These are phyloP conservation scores for Heliconius congener DNA, from an alignment of 1,140 invertebrate species.

Conservation along the genomic window DNA sequence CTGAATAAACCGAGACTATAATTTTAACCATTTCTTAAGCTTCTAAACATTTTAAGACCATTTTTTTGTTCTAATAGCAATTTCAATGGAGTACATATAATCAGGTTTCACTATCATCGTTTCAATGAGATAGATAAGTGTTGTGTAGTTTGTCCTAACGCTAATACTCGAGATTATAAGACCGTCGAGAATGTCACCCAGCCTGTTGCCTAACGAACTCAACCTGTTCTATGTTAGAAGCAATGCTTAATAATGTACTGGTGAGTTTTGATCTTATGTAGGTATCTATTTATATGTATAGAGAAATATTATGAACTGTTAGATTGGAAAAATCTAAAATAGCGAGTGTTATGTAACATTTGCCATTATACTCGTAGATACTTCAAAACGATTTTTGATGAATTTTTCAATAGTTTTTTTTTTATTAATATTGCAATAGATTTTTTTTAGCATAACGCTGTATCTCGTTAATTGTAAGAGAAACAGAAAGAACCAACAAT, in stretches of 20 bases:
- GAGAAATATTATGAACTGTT: background rate
- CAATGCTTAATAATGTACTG: constrained; percentile 42
- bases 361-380: too few relatives aligned
- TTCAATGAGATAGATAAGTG: constrained; percentile 38
- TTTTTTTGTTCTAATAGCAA: background rate
- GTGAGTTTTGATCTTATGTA: constrained; percentile 1
- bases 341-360: too few relatives aligned
- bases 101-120: constrained; percentile 22
- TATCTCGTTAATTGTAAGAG: too few relatives aligned
- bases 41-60: background rate
- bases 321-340: too few relatives aligned
- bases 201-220: constrained; percentile 47
- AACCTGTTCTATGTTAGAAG: constrained; percentile 44
- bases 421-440: too few relatives aligned
- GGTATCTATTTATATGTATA: background rate
- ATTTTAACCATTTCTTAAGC: too few relatives aligned
- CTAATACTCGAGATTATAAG: constrained; percentile 35
- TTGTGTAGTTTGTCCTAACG: constrained; percentile 31
- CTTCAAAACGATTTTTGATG: too few relatives aligned
- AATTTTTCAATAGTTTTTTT: too few relatives aligned
- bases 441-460: too few relatives aligned
- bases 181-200: constrained; percentile 45
- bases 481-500: too few relatives aligned
- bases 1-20: too few relatives aligned
- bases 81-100: background rate